Percentiles rank a stretch among this genome's conserved stretches.
These are phyloP conservation scores for Saturnia pavonia DNA, from an alignment of 2,888 invertebrate species.

Conservation along the genomic window DNA sequence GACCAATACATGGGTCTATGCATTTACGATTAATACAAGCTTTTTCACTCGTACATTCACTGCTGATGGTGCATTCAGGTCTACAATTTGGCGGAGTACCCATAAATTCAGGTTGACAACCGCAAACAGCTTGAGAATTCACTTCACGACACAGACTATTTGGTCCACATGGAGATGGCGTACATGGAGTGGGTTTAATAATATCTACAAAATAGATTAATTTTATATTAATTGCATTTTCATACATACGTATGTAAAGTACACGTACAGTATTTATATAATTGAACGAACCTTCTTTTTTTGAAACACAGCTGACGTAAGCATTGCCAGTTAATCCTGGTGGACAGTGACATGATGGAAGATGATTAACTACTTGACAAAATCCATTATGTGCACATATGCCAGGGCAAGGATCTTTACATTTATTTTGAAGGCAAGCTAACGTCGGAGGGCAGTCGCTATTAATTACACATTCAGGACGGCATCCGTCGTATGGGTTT, in stretches of 20 bases:
- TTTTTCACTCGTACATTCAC: constrained; percentile 88
- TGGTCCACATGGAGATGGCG: constrained; percentile 90
- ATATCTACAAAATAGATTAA: constrained; percentile 49
- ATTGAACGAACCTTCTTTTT: constrained; percentile 58
- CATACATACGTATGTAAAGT: constrained; percentile 7
- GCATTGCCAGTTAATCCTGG: constrained; percentile 87
- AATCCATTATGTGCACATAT: constrained; percentile 87
- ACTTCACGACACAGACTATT: constrained; percentile 88
- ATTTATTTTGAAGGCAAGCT: constrained; percentile 89
- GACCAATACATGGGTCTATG: constrained; percentile 89
- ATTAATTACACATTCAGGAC: constrained; percentile 91
- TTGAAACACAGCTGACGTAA: constrained; percentile 82
- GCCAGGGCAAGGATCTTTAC: constrained; percentile 90
- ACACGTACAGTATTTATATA: background rate
- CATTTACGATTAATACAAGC: constrained; percentile 91
- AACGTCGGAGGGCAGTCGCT: constrained; percentile 88
- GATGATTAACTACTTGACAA: constrained; percentile 89
- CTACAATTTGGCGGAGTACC: constrained; percentile 91
- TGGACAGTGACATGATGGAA: constrained; percentile 87
- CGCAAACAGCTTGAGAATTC: constrained; percentile 86
- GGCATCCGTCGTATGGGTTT: constrained; percentile 84
- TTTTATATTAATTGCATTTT: background rate
- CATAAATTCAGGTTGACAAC: constrained; percentile 86
- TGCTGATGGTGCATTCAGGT: constrained; percentile 90
- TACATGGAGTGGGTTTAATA: constrained; percentile 78